Conservation (phyloP, 2,888 invertebrate species). For the Caenorhabditis sp. region DNA sequence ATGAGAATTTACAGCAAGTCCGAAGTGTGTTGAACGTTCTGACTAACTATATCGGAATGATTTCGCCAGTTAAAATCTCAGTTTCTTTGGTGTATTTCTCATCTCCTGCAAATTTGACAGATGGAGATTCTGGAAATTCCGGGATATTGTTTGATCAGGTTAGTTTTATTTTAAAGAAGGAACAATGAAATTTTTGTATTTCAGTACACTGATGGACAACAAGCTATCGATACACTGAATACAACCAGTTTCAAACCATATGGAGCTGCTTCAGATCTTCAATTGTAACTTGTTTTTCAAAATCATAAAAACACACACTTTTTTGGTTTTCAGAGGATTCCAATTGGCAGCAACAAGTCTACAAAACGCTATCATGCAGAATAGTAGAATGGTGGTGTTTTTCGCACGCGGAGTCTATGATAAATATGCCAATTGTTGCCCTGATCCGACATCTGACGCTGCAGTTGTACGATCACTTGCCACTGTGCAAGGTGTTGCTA, state of each 20-base stretch:
- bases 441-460: slow-evolving; percentile 21
- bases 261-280: slow-evolving; percentile 32
- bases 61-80: slow-evolving; percentile 27
- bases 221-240: slow-evolving; percentile 18
- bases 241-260: slow-evolving; percentile 8
- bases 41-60: slow-evolving; percentile 2
- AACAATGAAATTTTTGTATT: background rate
- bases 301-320: background rate
- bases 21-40: slow-evolving; percentile 17
- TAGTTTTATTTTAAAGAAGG: background rate
- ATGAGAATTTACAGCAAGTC: slow-evolving; percentile 15
- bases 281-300: slow-evolving; percentile 13
- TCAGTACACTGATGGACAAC: background rate
- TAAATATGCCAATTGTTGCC: slow-evolving; percentile 29
- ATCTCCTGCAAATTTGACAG: slow-evolving; percentile 17
- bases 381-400: slow-evolving; percentile 31
- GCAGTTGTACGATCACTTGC: slow-evolving; percentile 12
- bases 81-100: slow-evolving; percentile 36
- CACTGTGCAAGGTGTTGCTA: slow-evolving; percentile 32
- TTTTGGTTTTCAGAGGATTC: slow-evolving; percentile 24
- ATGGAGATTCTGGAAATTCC: slow-evolving; percentile 14
- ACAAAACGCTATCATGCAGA: slow-evolving; percentile 8
- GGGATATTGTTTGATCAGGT: slow-evolving; percentile 21
- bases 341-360: slow-evolving; percentile 11
- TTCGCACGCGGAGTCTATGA: slow-evolving; percentile 35